phyloP scores from a whole-genome alignment of 1,140 invertebrate species.

The Scaptodrosophila lebanonensis region DNA sequence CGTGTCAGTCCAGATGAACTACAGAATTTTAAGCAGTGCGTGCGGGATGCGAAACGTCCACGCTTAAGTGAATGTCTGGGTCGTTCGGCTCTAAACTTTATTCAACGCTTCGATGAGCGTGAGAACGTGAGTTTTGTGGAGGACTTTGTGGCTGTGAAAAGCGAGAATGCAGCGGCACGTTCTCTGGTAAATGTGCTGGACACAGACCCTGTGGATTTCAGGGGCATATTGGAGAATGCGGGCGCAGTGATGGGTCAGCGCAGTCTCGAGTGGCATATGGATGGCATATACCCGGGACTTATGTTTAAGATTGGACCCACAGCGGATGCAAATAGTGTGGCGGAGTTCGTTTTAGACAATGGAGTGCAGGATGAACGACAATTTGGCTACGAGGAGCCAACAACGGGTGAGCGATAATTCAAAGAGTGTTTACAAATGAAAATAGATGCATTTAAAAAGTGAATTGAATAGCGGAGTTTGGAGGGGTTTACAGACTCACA shows the following conservation, averaged over 20 bases:
- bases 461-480: too few species aligned
- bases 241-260: constrained; percentile 83
- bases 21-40: constrained; percentile 61
- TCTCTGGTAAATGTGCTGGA: constrained; percentile 81
- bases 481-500: too few species aligned
- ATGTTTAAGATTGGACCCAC: constrained; percentile 84
- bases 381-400: constrained; percentile 77
- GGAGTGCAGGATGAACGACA: constrained; percentile 75
- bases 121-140: constrained; percentile 82
- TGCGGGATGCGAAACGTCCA: constrained; percentile 43
- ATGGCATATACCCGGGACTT: constrained; percentile 83
- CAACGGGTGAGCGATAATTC: constrained; percentile 78
- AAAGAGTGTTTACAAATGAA: too few species aligned
- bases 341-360: constrained; percentile 85
- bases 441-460: too few species aligned
- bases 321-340: constrained; percentile 80
- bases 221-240: constrained; percentile 83
- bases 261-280: constrained; percentile 85
- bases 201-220: constrained; percentile 85
- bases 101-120: constrained; percentile 82
- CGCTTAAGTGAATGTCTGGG: constrained; percentile 81
- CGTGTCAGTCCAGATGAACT: constrained; percentile 31
- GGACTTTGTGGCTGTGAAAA: constrained; percentile 80
- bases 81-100: constrained; percentile 81
- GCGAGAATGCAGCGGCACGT: constrained; percentile 78